Evolutionary conservation across 2,888 invertebrate species (phyloP), one percentile per base, ranked within the genome.

Genomic region (Callyntrura sp.): DNA sequence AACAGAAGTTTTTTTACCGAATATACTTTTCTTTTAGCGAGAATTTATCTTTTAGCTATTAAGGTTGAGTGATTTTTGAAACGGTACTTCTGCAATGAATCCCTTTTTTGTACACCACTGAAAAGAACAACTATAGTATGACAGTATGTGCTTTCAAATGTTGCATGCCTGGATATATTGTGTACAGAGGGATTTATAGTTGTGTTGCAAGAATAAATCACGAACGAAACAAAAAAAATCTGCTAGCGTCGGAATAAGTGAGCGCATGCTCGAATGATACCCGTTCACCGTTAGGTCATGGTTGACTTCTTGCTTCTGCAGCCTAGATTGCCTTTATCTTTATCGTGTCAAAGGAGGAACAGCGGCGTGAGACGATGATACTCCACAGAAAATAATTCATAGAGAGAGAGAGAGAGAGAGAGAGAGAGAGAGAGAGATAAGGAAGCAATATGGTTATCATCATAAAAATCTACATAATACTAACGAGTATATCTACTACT

Each of bases 271-370:
- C n/a, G 51, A 60, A 85, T 57, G 48, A 85, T 25, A 86, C 60
- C 86, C 86, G 86, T 86, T 86, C 79, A 79, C 86, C 86, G 86
- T 86, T 86, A 86, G 86, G 65, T 86, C 79, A 86, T 86, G 86
- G 79, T 78, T 86, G 86, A 86, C 65, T 86, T 86, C 25, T 48
- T 68, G 65, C 45, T 57, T 78, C 84, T 68, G 45, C 81, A 35
- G 14, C n/a, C 28, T 81, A 14, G 20, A 68, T 68, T 70, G 17
- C 35, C n/a, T 73, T 57, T 43, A 17, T 70, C 65, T 65, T 65
- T 11, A 1, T 57, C 14, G 12, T 28, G 65, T 65, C 14, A 14
- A 28, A 28, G 25, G 25, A 62, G 25, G 17, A 62, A 70, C 11
- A n/a, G 35, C 35, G 25, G 35, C 70, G 70, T 70, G 70, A 68